Evolutionary conservation across 2,113 vertebrate genomes (phyloP).

Genomic region (Sprattus sprattus): DNA sequence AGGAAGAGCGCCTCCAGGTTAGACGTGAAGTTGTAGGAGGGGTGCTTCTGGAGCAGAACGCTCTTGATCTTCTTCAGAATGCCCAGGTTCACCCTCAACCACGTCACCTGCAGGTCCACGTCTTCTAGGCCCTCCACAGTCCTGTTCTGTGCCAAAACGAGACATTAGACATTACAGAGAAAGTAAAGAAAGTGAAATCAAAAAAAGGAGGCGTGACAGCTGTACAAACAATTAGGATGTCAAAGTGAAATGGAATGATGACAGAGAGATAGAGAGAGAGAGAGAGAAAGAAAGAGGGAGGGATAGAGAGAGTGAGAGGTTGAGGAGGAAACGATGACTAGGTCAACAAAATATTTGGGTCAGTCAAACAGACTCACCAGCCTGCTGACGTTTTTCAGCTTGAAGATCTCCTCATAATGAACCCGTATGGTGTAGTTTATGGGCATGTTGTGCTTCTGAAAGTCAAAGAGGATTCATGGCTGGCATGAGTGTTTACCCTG

Average conservation of each 20-base stretch:
- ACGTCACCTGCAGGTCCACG: conserved; percentile 76
- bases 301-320: not conserved
- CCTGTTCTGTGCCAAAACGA: conserved; percentile 57
- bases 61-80: conserved; percentile 72
- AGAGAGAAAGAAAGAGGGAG: not conserved
- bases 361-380: conserved; percentile 59
- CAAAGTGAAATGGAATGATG: not conserved
- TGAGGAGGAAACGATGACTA: conserved; percentile 8
- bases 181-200: not conserved
- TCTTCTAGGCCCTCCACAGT: conserved; percentile 55
- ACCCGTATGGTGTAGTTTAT: conserved; percentile 72
- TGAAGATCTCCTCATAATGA: conserved; percentile 69
- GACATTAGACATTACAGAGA: not conserved
- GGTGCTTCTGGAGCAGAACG: conserved; percentile 78
- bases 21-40: conserved; percentile 70
- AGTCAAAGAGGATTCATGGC: conserved; percentile 9
- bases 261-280: not conserved
- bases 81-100: conserved; percentile 77
- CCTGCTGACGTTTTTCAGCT: conserved; percentile 65
- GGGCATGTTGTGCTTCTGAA: conserved; percentile 74
- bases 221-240: not conserved
- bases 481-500: too few species aligned
- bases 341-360: conserved; percentile 30
- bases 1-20: conserved; percentile 72
- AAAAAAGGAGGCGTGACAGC: not conserved